Base-by-base conservation (phyloP, 2,113 vertebrate genomes). In the Oryzias woworae region DNA sequence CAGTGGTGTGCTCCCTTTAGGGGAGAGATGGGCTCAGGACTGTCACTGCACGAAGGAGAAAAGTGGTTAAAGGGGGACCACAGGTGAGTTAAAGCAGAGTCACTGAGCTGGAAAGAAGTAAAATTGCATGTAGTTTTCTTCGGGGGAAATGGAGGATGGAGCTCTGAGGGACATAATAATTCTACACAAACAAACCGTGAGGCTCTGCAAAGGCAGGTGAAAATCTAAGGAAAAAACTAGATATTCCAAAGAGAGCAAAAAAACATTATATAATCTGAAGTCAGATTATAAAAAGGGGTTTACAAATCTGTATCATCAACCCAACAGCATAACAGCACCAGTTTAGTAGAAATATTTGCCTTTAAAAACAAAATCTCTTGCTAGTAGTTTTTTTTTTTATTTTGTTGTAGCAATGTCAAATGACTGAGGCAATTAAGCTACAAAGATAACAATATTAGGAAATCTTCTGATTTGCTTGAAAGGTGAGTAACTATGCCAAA, bases 41-140 rank as follows among this genome's bases (percentile, higher is more conserved):
- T 75, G 72, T 62, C 52, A 65, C 53, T 52, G 58, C 12, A 44
- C 57, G 58, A 60, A 48, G 42, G 24, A 71, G 55, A 36, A 68
- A 74, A 63, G 60, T 56, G 57, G 68, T 70, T 76, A 53, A 77
- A 77, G 55, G 41, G 54, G 72, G 63, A 57, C 36, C 71, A 69
- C 69, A 85, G 75, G 74, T 79, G 77, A 80, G 66, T 58, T 62
- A 66, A 81, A 62, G 59, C 67, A 71, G 64, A 75, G 51, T 51
- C 75, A 85, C 68, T 73, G 80, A 86, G 69, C 63, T 74, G 79
- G 70, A 80, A 84, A 75, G 43, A 78, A 56, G 54, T 50, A 41
- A 55, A 74, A 71, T 20, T 56, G 60, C 57, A 26, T 73, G 52
- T 45, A 49, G 65, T 75, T 75, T 80, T 66, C 62, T 74, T 74